Evolutionary conservation across 2,888 invertebrate genomes (phyloP), one percentile per base, ranked within the genome.

Genomic region (Myopa tessellatipennis): DNA sequence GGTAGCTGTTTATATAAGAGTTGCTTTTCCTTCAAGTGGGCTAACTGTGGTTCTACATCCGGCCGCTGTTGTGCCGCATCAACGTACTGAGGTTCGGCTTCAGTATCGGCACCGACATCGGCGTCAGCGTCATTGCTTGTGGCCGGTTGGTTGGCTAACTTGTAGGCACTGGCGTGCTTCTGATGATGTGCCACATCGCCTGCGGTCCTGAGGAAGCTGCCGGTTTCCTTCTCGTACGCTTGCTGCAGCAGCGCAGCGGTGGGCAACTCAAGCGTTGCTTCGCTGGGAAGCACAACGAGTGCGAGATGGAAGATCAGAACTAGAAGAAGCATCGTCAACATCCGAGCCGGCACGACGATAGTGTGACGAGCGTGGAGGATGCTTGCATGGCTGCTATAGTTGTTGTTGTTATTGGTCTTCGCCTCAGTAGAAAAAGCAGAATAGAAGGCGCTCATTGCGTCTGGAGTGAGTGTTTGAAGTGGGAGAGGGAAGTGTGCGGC

Each of bases 141-240:
- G 10, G 40, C 16, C 18, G 16, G 34, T 38, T 16, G 71, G 70
- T 34, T 45, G 45, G 55, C 55, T 55, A 70, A 34, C 36, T 73
- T 45, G 61, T 61, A 61, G 63, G 73, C 60, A 10, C 38, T 18
- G 26, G 58, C 38, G 14, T 78, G 79, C 58, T 73, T 26, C 67
- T 38, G 16, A 55, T 58, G 18, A 58, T 60, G 16, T 76, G 78
- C 50, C 70, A 34, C 55, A 55, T 40, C 76, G 52, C 61, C 67
- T 81, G 78, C 45, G 75, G 70, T 65, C 80, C 81, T 65, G 77
- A 58, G 76, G 79, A 61, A 80, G 82, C 73, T 38, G 83, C 81
- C 50, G 83, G 74, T 77, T 85, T 85, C 14, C 82, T 78, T 36
- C 82, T 81, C 34, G 81, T 78, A 58, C 83, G 84, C 75, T 65